Evolutionary conservation across 2,888 invertebrate species (phyloP).

Genomic region (Synanthedon tipuliformis): DNA sequence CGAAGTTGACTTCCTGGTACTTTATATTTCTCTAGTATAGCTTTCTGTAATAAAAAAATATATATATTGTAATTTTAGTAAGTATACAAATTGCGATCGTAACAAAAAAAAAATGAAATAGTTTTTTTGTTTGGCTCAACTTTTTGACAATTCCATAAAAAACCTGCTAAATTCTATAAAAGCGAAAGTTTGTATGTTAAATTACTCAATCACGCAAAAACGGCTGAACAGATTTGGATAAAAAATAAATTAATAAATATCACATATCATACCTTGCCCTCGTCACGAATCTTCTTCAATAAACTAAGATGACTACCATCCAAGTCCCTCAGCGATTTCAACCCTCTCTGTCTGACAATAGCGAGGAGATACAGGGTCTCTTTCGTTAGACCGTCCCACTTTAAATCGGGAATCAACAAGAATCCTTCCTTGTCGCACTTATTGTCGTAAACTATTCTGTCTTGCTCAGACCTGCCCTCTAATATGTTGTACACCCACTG

Average conservation of each 20-base stretch:
- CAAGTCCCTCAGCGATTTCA: constrained; percentile 89
- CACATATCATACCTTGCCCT: constrained; percentile 73
- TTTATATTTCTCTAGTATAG: constrained; percentile 82
- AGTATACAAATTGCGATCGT: too few relatives aligned
- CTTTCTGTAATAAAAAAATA: constrained; percentile 65
- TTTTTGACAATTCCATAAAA: too few relatives aligned
- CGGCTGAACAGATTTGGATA: too few relatives aligned
- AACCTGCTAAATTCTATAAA: too few relatives aligned
- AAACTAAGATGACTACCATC: constrained; percentile 81
- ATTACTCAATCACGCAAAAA: too few relatives aligned
- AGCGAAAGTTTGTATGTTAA: too few relatives aligned
- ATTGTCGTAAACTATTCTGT: constrained; percentile 81
- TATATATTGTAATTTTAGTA: too few relatives aligned
- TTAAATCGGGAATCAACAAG: constrained; percentile 91
- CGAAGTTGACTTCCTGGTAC: constrained; percentile 78
- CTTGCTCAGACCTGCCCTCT: constrained; percentile 89
- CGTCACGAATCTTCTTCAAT: constrained; percentile 81
- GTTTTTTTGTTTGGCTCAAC: too few relatives aligned
- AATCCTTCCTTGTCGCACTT: constrained; percentile 83
- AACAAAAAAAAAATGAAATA: too few relatives aligned
- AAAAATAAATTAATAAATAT: background rate
- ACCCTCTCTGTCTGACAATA: constrained; percentile 76
- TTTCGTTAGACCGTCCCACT: constrained; percentile 88
- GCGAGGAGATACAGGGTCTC: constrained; percentile 89
- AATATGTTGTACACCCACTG: constrained; percentile 98